A percentile compares a stretch with the other conserved stretches of the same genome.
Conservation (phyloP, 1,140 invertebrate species). For the Scaptomyza hsui region DNA sequence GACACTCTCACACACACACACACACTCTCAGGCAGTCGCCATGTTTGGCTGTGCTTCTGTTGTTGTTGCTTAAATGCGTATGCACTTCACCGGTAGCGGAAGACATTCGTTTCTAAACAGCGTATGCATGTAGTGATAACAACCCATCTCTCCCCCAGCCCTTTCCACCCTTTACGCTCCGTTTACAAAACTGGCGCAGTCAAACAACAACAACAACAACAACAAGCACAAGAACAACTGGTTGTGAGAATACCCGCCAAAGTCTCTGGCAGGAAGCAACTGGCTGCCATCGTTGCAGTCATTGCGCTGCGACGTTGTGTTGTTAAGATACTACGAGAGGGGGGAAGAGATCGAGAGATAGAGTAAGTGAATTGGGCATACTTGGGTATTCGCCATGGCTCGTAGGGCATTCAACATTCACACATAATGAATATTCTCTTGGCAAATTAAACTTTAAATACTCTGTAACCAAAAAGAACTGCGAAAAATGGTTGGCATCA, state of each 20-base stretch:
- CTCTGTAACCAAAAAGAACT: background rate
- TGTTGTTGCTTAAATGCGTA: constrained; percentile 56
- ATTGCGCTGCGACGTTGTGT: constrained; percentile 10
- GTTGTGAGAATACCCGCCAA: constrained; percentile 19
- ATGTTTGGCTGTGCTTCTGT: constrained; percentile 11
- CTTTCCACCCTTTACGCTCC: background rate
- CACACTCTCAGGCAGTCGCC: background rate
- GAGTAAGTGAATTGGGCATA: constrained; percentile 14
- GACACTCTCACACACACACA: background rate
- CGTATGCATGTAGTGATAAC: constrained; percentile 43
- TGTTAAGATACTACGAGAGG: constrained; percentile 14
- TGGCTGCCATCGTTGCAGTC: constrained; percentile 35
- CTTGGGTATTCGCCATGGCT: constrained; percentile 26
- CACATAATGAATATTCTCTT: constrained; percentile 47
- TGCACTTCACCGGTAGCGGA: constrained; percentile 56
- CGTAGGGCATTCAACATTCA: constrained; percentile 34
- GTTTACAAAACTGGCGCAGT: constrained; percentile 39
- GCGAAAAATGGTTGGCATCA: too few relatives aligned
- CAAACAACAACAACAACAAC: constrained; percentile 29
- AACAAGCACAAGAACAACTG: constrained; percentile 24
- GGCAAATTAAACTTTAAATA: constrained; percentile 46
- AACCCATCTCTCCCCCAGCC: background rate
- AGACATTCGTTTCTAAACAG: constrained; percentile 57
- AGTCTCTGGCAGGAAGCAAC: constrained; percentile 47
- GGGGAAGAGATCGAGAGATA: background rate